Base-by-base conservation (phyloP, 1,140 invertebrate genomes). In the Anadara kagoshimensis region DNA sequence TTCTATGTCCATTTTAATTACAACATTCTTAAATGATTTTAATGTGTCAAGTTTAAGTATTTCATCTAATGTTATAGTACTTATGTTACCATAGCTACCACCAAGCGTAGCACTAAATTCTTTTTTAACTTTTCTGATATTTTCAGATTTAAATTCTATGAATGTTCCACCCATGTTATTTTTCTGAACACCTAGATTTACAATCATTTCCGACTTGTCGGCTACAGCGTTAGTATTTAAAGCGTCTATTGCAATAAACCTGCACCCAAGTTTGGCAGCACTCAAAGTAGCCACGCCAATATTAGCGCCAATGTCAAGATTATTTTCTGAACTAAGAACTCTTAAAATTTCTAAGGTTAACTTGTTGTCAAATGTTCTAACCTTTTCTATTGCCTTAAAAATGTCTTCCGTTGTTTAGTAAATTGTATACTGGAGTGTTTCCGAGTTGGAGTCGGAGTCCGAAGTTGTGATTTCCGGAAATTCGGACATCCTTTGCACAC, bases 1-100 rank as follows among this genome's bases (percentile, higher is more conserved):
- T 45, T 75, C 73, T 24, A 75, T 61, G 41, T 70, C 68, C 63
- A 75, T 70, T 75, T n/a, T 70, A 22, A 75, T 54, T 16, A 70
- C 56, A 1, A 70, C 73, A 51, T 75, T 70, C 11, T 26, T 18
- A 36, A 70, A 70, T 22, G 65, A 20, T 41, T 66, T 57, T 5
- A 75, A 61, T 53, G 16, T 54, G 20, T 67, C 54, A 58, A 70
- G 62, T 20, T 70, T 51, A 18, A 75, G 43, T 3, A 75, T 49
- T 41, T 75, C 56, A 26, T 75, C 73, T 68, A 75, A 70, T 36
- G 54, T 75, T 11, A 75, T 70, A 5, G 73, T 70, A 44, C 66
- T 36, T 29, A 75, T 62, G 26, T 64, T 47, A 12, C 67, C 73
- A 24, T 75, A 75, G 5, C 56, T 75, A 16, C 73, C 67, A 26